These are phyloP conservation scores for Hydrozoanthus tunicans DNA, from an alignment of 64 coral and sea anemone species.

Conservation along the genomic window DNA sequence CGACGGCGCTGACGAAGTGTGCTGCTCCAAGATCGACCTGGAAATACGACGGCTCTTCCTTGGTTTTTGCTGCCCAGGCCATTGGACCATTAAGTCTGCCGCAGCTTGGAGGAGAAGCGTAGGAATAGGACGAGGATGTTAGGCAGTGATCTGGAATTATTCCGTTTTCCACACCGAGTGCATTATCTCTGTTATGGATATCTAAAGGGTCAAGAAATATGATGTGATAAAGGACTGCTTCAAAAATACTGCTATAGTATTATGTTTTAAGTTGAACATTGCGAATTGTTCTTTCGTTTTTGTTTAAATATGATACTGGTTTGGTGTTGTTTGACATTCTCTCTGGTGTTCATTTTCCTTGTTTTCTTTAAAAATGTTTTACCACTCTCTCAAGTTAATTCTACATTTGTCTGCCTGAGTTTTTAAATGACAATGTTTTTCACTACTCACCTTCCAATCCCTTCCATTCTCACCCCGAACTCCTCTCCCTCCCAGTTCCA, in stretches of 20 bases:
- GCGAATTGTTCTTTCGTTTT: too few species aligned
- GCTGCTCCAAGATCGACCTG: conserved; percentile 61
- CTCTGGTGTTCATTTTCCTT: too few species aligned
- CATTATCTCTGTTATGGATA: background rate
- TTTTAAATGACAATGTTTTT: too few species aligned
- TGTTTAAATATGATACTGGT: too few species aligned
- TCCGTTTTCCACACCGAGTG: conserved; percentile 59
- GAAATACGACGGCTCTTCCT: conserved; percentile 51
- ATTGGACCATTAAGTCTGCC: conserved; percentile 57
- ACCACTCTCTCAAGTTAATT: too few species aligned
- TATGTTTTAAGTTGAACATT: too few species aligned
- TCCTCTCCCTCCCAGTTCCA: too few species aligned
- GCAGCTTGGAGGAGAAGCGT: conserved; percentile 62
- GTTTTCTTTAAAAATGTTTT: too few species aligned
- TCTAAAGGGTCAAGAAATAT: background rate
- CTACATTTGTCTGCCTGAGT: too few species aligned
- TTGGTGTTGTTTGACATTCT: too few species aligned
- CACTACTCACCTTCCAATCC: too few species aligned
- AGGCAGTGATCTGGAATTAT: conserved; percentile 51
- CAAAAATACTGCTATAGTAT: background rate
- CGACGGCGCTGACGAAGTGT: conserved; percentile 60
- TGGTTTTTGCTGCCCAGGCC: conserved; percentile 60
- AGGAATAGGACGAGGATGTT: conserved; percentile 66
- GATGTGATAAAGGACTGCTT: background rate
- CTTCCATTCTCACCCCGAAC: too few species aligned